Conservation (phyloP, 2,797 vertebrate species). For the Ispidina lecontei region DNA sequence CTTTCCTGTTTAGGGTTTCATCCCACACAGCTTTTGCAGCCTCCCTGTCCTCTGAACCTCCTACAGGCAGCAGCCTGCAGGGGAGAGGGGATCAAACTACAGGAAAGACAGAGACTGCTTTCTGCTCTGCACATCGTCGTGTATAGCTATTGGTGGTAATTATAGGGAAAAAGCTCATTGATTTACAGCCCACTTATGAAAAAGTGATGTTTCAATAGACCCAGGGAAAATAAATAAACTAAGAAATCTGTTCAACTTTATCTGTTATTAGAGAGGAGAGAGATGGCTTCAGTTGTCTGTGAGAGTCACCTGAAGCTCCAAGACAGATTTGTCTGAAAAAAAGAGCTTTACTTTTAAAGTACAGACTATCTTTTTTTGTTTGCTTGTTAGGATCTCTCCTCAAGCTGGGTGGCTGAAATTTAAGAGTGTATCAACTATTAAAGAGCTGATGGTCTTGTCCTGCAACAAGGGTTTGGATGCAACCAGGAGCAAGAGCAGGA, state of each 20-base stretch:
- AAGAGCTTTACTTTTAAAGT: background rate
- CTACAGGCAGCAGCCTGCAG: background rate
- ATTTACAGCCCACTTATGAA: background rate
- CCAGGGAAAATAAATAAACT: background rate
- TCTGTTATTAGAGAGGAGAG: background rate
- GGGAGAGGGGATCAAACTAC: background rate
- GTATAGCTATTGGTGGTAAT: background rate
- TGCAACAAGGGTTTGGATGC: background rate
- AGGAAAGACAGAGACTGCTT: background rate
- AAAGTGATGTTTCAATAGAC: background rate
- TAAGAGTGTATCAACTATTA: background rate
- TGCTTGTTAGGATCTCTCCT: background rate
- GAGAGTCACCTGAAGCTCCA: background rate
- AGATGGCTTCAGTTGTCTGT: background rate
- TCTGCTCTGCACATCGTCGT: background rate
- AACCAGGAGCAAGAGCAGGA: background rate
- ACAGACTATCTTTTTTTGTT: background rate
- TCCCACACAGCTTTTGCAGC: conserved; percentile 17
- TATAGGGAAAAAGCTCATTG: background rate
- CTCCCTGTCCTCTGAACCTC: conserved; percentile 11
- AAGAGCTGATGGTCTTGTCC: background rate
- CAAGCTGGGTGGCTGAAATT: background rate
- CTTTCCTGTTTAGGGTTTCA: conserved; percentile 54
- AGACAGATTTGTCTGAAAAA: background rate
- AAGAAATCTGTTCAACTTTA: background rate